Evolutionary conservation across 2,888 invertebrate genomes (phyloP).

Genomic region (Thereva unica): DNA sequence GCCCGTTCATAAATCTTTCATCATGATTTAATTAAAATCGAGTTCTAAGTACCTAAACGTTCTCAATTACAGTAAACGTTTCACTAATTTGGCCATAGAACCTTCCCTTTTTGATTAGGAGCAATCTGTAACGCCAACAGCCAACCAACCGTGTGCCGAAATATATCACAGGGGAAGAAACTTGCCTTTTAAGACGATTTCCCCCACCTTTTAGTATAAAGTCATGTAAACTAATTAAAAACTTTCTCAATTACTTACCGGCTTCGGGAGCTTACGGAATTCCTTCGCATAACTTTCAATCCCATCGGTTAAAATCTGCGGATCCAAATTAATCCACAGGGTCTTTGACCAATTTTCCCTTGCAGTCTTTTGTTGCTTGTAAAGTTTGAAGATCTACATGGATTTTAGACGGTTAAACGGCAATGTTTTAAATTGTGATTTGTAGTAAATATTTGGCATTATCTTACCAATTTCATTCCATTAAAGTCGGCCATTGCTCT

Average conservation of each 20-base stretch:
- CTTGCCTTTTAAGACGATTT: too few relatives aligned
- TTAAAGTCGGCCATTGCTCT: constrained; percentile 67
- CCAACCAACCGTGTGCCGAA: too few relatives aligned
- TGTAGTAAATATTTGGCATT: neutral
- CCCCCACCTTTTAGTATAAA: neutral
- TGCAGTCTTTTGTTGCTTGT: constrained; percentile 75
- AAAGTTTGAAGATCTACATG: constrained; percentile 70
- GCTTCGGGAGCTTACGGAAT: constrained; percentile 74
- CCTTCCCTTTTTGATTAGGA: neutral
- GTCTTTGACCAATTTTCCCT: constrained; percentile 84
- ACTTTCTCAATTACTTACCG: constrained; percentile 56
- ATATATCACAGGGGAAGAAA: too few relatives aligned
- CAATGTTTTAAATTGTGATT: neutral
- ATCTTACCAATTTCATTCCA: constrained; percentile 64
- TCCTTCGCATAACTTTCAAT: constrained; percentile 83
- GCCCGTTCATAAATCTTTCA: too few relatives aligned
- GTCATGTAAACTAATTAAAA: constrained; percentile 27
- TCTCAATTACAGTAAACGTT: neutral
- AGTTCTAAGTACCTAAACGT: neutral
- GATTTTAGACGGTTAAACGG: neutral
- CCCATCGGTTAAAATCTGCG: constrained; percentile 81
- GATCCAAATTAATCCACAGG: constrained; percentile 84
- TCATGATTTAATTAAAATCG: constrained; percentile 14
- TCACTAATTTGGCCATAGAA: neutral
- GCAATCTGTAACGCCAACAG: too few relatives aligned